Evolutionary conservation across 2,888 invertebrate genomes (phyloP).

Genomic region (Hydrotaea diabolus): DNA sequence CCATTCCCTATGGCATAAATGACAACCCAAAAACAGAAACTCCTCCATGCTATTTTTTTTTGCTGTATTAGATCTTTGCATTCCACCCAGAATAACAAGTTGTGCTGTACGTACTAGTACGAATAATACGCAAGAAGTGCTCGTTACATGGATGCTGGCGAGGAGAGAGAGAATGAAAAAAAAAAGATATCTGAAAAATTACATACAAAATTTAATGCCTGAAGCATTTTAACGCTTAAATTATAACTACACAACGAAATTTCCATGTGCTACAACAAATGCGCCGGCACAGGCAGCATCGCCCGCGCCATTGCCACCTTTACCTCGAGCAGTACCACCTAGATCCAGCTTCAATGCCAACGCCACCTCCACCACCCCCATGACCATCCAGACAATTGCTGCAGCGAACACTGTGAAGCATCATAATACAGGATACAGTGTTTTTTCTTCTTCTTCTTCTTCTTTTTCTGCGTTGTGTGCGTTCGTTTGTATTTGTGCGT

Average conservation of each 20-base stretch:
- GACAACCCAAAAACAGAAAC: slow-evolving; percentile 39
- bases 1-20: slow-evolving; percentile 47
- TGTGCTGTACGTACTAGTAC: background rate
- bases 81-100: background rate
- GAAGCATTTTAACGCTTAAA: slow-evolving; percentile 61
- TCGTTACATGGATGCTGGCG: background rate
- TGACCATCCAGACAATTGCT: background rate
- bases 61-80: slow-evolving; percentile 17
- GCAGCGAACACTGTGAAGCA: background rate
- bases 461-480: background rate
- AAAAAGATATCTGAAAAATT: slow-evolving; percentile 30
- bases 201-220: slow-evolving; percentile 56
- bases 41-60: background rate
- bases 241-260: slow-evolving; percentile 42
- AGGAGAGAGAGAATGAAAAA: slow-evolving; percentile 28
- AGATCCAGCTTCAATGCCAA: background rate
- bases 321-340: background rate
- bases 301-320: too few relatives aligned
- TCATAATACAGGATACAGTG: background rate
- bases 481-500: slow-evolving; percentile 46
- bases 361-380: background rate
- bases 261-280: slow-evolving; percentile 11
- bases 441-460: background rate
- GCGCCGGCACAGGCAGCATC: too few relatives aligned
- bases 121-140: too few relatives aligned